A percentile compares a stretch with the other conserved stretches of the same genome.
phyloP scores from a whole-genome alignment of 2,888 invertebrate genomes.

The Galeruca laticollis region DNA sequence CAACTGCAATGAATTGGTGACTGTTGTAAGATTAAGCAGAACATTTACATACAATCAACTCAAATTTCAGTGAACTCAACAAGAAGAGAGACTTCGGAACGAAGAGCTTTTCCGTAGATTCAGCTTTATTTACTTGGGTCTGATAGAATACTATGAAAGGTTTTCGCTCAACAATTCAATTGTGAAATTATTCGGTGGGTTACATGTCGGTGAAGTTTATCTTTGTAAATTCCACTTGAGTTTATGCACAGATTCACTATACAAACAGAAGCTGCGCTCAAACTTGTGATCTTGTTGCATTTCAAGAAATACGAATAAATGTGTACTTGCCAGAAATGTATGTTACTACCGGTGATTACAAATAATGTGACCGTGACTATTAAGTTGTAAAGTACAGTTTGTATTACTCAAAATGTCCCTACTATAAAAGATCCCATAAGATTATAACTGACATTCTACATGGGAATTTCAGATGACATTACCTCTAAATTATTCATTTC shows the following conservation, averaged over 20 bases:
- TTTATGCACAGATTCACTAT: constrained; percentile 17
- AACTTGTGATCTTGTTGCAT: neutral
- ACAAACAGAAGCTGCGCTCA: neutral
- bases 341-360: too few species aligned
- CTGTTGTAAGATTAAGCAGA: neutral
- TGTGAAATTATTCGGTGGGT: constrained; percentile 19
- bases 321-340: neutral
- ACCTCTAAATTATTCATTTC: too few species aligned
- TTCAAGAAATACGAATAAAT: neutral
- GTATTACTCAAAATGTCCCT: too few species aligned
- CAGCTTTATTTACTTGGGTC: neutral
- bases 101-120: neutral
- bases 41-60: neutral
- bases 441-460: too few species aligned
- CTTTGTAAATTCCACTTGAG: constrained; percentile 16
- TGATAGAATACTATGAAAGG: constrained; percentile 7
- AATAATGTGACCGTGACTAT: too few species aligned
- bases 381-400: too few species aligned
- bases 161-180: constrained; percentile 19
- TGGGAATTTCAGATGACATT: too few species aligned
- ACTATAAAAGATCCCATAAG: too few species aligned
- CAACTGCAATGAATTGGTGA: neutral
- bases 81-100: neutral
- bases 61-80: neutral
- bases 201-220: constrained; percentile 11